These are phyloP conservation scores for Psittacula derbiana DNA, from an alignment of 2,797 vertebrate genomes.

Conservation along the genomic window DNA sequence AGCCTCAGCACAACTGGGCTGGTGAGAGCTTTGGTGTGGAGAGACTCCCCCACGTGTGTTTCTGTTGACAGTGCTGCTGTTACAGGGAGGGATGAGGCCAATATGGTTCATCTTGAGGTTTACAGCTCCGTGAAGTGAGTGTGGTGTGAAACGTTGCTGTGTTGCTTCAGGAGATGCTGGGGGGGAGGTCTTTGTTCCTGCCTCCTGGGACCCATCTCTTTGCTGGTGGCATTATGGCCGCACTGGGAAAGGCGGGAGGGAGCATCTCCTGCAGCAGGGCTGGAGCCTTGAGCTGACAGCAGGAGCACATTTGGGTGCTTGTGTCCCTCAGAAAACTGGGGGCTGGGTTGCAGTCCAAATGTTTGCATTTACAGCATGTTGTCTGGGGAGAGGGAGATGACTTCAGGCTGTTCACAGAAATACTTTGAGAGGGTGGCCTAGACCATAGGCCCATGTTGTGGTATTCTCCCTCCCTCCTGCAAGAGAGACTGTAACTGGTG, in stretches of 20 bases:
- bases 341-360: accelerated
- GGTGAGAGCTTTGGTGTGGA: background rate
- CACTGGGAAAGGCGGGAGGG: background rate
- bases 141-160: background rate
- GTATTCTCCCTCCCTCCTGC: background rate
- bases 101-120: accelerated
- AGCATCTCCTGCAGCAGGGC: background rate
- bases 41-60: accelerated
- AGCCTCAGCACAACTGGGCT: accelerated
- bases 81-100: background rate
- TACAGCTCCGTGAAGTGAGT: background rate
- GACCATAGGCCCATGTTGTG: background rate
- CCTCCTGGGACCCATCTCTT: background rate
- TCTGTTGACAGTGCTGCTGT: background rate
- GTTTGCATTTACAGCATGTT: accelerated
- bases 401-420: background rate
- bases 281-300: background rate
- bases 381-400: background rate
- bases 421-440: background rate
- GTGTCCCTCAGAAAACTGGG: background rate
- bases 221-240: accelerated
- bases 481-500: too few relatives aligned
- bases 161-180: background rate
- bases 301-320: accelerated
- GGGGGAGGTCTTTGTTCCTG: background rate